A percentile compares a stretch with the other conserved stretches of the same genome.
Evolutionary conservation across 2,797 vertebrate genomes (phyloP).

Genomic region (Aphelocoma californica): DNA sequence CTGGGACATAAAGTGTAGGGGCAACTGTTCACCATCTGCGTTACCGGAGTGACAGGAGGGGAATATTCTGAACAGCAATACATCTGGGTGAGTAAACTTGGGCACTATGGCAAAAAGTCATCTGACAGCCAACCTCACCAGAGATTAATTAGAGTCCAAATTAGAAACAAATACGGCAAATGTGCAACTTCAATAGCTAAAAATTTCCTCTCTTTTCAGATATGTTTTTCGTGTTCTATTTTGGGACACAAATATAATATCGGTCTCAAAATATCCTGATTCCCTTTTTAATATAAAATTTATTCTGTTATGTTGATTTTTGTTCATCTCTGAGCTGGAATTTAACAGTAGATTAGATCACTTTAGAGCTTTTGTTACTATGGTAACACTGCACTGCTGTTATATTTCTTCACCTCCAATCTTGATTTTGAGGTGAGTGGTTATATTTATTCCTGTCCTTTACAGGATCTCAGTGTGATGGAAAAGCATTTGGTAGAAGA

Average conservation of each 20-base stretch:
- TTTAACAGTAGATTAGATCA: conserved; percentile 75
- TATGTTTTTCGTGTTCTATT: background rate
- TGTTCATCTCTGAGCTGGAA: conserved; percentile 66
- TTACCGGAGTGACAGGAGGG: background rate
- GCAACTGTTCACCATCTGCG: background rate
- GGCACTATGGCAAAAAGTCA: background rate
- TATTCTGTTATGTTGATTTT: conserved; percentile 70
- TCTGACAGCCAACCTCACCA: background rate
- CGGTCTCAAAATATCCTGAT: conserved; percentile 28
- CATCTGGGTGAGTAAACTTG: background rate
- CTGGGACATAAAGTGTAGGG: background rate
- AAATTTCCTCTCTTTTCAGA: background rate
- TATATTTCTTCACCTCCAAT: conserved; percentile 69
- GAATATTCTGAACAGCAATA: background rate
- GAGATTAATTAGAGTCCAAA: conserved; percentile 15
- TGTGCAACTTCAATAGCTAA: background rate
- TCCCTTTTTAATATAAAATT: conserved; percentile 36
- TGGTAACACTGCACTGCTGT: conserved; percentile 63
- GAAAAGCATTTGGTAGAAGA: conserved; percentile 33
- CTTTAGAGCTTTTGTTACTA: conserved; percentile 73
- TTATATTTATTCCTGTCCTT: conserved; percentile 68
- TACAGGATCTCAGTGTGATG: conserved; percentile 29
- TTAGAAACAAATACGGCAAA: background rate
- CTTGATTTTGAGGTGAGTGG: conserved; percentile 64
- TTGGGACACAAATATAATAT: conserved; percentile 31